These are phyloP conservation scores for Rhineura floridana DNA, from an alignment of 2,113 vertebrate genomes.

Conservation along the genomic window DNA sequence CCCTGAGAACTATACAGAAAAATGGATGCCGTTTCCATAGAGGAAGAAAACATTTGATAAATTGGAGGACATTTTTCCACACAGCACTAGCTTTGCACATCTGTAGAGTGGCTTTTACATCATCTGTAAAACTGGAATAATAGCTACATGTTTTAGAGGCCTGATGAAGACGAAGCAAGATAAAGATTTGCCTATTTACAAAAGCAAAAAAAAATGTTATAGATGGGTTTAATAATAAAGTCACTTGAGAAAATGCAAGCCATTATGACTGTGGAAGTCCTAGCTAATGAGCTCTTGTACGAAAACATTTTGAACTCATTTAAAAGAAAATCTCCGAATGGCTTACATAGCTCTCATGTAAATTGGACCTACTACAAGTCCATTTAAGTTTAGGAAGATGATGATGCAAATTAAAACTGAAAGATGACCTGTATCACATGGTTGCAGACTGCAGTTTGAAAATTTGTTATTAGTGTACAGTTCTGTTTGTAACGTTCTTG, in stretches of 20 bases:
- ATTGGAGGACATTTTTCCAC: no score
- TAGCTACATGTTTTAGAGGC: background rate
- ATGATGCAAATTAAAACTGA: constrained; percentile 67
- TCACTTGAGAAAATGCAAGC: constrained; percentile 33
- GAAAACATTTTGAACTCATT: constrained; percentile 59
- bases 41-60: no score
- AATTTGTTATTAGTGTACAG: constrained; percentile 35
- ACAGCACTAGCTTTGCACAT: background rate
- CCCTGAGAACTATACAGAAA: no score
- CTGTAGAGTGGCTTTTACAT: background rate
- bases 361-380: constrained; percentile 55
- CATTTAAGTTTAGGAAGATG: constrained; percentile 64
- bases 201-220: background rate
- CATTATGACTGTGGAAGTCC: constrained; percentile 41
- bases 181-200: background rate
- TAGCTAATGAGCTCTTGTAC: constrained; percentile 43
- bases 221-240: constrained; percentile 14
- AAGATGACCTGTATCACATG: constrained; percentile 57
- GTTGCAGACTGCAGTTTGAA: constrained; percentile 26
- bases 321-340: constrained; percentile 55
- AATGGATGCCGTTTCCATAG: no score
- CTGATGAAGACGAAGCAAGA: background rate
- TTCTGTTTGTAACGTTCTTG: constrained; percentile 56
- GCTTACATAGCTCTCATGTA: constrained; percentile 46
- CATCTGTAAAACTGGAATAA: background rate